Evolutionary conservation across 1,140 invertebrate species (phyloP).

Genomic region (Diorhabda carinulata): DNA sequence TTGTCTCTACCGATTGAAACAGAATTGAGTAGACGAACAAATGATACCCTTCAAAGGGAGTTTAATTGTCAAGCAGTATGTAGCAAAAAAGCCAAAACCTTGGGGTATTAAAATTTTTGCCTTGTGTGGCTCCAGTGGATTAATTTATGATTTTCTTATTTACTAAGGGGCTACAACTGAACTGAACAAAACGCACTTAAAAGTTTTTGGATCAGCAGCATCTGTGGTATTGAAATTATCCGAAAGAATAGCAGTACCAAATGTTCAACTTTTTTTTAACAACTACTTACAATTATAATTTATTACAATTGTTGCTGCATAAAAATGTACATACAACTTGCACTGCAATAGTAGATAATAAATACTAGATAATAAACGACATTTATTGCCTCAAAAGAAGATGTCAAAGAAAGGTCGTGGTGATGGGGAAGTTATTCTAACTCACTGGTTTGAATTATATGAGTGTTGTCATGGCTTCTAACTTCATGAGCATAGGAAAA

Average conservation of each 20-base stretch:
- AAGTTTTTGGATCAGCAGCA: constrained; percentile 16
- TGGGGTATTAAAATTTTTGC: constrained; percentile 46
- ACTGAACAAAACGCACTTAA: constrained; percentile 18
- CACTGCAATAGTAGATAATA: too few relatives aligned
- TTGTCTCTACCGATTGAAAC: too few relatives aligned
- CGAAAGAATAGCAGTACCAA: constrained; percentile 13
- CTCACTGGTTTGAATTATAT: constrained; percentile 21
- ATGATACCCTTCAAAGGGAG: too few relatives aligned
- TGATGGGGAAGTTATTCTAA: constrained; percentile 17
- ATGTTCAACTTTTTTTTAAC: constrained; percentile 28
- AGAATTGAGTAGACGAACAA: too few relatives aligned
- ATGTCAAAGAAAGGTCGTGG: constrained; percentile 20
- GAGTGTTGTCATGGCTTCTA: constrained; percentile 10
- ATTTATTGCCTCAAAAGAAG: constrained; percentile 41
- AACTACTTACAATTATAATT: constrained; percentile 44
- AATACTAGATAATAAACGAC: constrained; percentile 26
- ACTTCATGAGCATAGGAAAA: constrained; percentile 17
- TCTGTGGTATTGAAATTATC: constrained; percentile 17
- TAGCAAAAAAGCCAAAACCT: constrained; percentile 37
- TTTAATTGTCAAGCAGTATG: background rate
- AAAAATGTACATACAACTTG: constrained; percentile 39
- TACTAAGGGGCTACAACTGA: constrained; percentile 38
- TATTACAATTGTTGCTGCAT: constrained; percentile 43
- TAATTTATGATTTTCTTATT: constrained; percentile 37
- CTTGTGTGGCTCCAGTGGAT: constrained; percentile 34